phyloP scores from a whole-genome alignment of 2,888 invertebrate species.

The Pyrochroa serraticornis region DNA sequence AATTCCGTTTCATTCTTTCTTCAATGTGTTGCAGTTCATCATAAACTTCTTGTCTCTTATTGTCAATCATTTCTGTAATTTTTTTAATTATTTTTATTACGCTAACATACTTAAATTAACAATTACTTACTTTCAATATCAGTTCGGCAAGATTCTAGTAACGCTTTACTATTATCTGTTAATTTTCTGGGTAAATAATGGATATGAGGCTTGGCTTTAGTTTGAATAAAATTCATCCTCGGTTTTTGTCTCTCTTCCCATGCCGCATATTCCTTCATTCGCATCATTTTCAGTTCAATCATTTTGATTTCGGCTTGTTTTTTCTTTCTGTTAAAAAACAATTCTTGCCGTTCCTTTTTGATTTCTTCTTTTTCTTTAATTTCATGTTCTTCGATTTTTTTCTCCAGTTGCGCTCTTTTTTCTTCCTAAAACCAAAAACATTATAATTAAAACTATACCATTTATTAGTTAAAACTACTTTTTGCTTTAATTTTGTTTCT shows the following conservation, averaged over 20 bases:
- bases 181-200: constrained; percentile 87
- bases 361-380: constrained; percentile 85
- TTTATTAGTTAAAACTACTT: constrained; percentile 59
- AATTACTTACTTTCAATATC: constrained; percentile 68
- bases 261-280: constrained; percentile 85
- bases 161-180: constrained; percentile 71
- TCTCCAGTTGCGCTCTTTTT: constrained; percentile 85
- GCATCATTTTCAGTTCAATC: constrained; percentile 87
- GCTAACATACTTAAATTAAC: constrained; percentile 7
- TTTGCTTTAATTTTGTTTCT: constrained; percentile 86
- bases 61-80: constrained; percentile 65
- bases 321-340: constrained; percentile 84
- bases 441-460: constrained; percentile 10
- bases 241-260: constrained; percentile 84
- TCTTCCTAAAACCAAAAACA: constrained; percentile 66
- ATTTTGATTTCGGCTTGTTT: constrained; percentile 88
- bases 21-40: constrained; percentile 71
- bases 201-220: constrained; percentile 83
- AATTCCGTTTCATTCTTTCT: constrained; percentile 57
- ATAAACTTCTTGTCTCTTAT: constrained; percentile 67
- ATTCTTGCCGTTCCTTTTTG: constrained; percentile 79
- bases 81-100: background rate
- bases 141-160: constrained; percentile 68
- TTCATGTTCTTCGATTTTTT: constrained; percentile 91
- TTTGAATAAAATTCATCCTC: constrained; percentile 83